These are phyloP conservation scores for Pristionchus japonicus DNA, from an alignment of 2,888 invertebrate genomes.

Conservation along the genomic window DNA sequence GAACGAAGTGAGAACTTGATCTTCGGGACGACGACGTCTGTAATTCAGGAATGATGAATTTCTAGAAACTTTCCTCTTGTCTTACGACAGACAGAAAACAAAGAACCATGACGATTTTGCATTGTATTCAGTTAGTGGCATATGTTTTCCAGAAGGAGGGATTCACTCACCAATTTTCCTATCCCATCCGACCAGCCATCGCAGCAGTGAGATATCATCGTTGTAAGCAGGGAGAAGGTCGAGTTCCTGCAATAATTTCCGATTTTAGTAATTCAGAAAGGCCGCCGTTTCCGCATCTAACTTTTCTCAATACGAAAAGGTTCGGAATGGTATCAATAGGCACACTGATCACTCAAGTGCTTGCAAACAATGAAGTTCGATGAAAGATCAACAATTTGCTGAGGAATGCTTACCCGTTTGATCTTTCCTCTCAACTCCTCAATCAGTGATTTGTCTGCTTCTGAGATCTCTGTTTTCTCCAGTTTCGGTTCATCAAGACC, in stretches of 20 bases:
- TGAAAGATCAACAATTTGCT: neutral
- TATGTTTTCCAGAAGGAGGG: neutral
- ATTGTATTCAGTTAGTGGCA: no score
- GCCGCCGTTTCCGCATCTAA: no score
- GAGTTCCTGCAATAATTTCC: constrained; percentile 57
- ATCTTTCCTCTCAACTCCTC: constrained; percentile 29
- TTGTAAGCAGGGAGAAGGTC: constrained; percentile 66
- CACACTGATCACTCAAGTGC: neutral
- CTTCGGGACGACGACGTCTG: constrained; percentile 68
- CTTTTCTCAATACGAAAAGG: no score
- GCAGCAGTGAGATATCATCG: constrained; percentile 64
- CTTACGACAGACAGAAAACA: no score
- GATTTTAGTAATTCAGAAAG: no score
- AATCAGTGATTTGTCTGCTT: neutral
- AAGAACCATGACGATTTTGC: no score
- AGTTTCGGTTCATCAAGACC: neutral
- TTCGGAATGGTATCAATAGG: no score
- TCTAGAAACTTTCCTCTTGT: no score
- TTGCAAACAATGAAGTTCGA: neutral
- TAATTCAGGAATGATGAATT: constrained; percentile 4
- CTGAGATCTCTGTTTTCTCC: constrained; percentile 24
- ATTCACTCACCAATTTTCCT: constrained; percentile 60
- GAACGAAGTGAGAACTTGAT: constrained; percentile 64
- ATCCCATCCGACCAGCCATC: constrained; percentile 73
- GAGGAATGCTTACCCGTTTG: neutral